Conservation (phyloP, 2,888 invertebrate species). For the Nephrotoma flavescens region DNA sequence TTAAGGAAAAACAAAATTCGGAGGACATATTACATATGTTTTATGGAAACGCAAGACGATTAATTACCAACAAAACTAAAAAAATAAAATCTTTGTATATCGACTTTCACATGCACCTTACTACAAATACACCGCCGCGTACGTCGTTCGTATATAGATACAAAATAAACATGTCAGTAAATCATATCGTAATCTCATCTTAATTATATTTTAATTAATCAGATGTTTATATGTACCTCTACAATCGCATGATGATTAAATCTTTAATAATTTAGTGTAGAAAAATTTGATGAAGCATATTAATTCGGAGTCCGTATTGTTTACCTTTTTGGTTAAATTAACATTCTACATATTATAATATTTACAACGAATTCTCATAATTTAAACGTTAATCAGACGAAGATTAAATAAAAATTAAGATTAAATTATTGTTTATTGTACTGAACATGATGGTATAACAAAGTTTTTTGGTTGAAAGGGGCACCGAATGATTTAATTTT, state of each 20-base stretch:
- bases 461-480: neutral
- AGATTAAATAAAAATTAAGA: neutral
- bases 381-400: neutral
- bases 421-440: neutral
- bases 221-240: neutral
- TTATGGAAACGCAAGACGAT: neutral
- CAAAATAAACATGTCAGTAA: neutral
- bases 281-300: neutral
- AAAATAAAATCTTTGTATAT: neutral
- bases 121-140: neutral
- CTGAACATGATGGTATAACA: neutral
- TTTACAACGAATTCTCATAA: neutral
- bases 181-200: neutral
- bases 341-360: neutral
- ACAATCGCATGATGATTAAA: neutral
- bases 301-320: neutral
- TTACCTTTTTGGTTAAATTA: neutral
- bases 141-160: neutral
- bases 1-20: neutral
- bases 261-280: neutral
- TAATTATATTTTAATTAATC: neutral
- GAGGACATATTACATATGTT: neutral
- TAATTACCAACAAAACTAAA: neutral
- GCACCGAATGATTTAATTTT: neutral
- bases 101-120: neutral